Base-by-base conservation (phyloP, 1,140 invertebrate genomes). In the Musca domestica region DNA sequence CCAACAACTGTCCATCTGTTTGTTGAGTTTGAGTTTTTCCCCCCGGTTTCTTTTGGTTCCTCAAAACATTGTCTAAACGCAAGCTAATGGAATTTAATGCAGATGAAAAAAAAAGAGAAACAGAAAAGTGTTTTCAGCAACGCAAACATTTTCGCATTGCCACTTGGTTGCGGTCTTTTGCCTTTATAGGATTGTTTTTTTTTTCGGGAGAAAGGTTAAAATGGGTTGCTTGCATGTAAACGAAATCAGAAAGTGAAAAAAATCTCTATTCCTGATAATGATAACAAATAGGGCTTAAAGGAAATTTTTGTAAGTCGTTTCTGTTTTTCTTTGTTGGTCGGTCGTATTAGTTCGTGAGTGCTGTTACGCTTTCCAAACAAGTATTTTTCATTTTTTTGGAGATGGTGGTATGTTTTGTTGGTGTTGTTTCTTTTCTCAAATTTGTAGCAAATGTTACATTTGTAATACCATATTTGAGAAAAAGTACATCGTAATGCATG, bases 201-300 rank as follows among this genome's bases (percentile, higher is more conserved):
- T n/a, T 58, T 58, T 30, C 3, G 9, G 27, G 27, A 58, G 54
- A 58, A 58, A 58, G 54, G 54, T 58, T 58, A 58, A 58, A 58
- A 58, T 58, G 17, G 54, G 25, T 27, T 58, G 54, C 25, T 27
- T 58, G 54, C 54, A 58, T 58, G 54, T 58, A 27, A 58, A 58
- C 27, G 54, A 23, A 58, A 58, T 58, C 23, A n/a, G 27, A 58
- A 58, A 58, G 54, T 58, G 54, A 58, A 58, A 58, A n/a, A 58
- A 58, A 58, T 58, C 25, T 58, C 17, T 9, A 30, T 30, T 58
- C 2, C 20, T 30, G 54, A 58, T 58, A 58, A 58, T 17, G 54
- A 30, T 30, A 30, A 30, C 25, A 58, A 58, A 58, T 58, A 58
- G 54, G 54, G n/a, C 54, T 30, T 58, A 19, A 58, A 34, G 25